These are phyloP conservation scores for Drosophila ochracea DNA, from an alignment of 2,888 invertebrate species.

Conservation along the genomic window DNA sequence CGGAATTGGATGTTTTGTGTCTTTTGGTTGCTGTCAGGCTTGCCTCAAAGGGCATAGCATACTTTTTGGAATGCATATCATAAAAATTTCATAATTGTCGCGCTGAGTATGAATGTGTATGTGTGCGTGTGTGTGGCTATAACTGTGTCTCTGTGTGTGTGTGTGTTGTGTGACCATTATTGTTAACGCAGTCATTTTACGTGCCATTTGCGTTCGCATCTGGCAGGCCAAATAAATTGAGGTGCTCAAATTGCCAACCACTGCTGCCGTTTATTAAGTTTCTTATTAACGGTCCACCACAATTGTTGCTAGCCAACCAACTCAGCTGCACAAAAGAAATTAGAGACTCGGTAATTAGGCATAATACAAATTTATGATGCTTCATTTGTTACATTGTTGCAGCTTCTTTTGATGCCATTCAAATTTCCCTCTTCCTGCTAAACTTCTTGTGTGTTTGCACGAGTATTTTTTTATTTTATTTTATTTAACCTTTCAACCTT, in stretches of 20 bases:
- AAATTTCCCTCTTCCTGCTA: background rate
- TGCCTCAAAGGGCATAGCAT: slow-evolving; percentile 58
- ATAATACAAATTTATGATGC: slow-evolving; percentile 27
- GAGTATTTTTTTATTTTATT: background rate
- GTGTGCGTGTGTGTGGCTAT: slow-evolving; percentile 5
- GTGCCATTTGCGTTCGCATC: slow-evolving; percentile 67
- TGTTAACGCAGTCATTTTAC: slow-evolving; percentile 56
- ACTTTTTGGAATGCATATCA: slow-evolving; percentile 61
- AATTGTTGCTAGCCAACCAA: slow-evolving; percentile 27
- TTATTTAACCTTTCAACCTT: background rate
- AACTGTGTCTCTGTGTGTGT: slow-evolving; percentile 31
- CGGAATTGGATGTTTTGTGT: slow-evolving; percentile 34
- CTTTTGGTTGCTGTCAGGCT: slow-evolving; percentile 40
- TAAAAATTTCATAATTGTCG: slow-evolving; percentile 75
- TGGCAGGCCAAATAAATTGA: slow-evolving; percentile 63
- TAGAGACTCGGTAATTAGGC: slow-evolving; percentile 31
- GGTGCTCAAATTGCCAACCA: slow-evolving; percentile 48
- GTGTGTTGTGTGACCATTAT: slow-evolving; percentile 51
- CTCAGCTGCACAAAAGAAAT: slow-evolving; percentile 4
- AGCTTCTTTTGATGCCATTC: background rate
- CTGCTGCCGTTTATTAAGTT: slow-evolving; percentile 48
- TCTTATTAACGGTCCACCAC: slow-evolving; percentile 41
- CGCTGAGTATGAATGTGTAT: slow-evolving; percentile 1
- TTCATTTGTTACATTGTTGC: slow-evolving; percentile 26
- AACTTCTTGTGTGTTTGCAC: background rate